Base-by-base conservation (phyloP, 2,888 invertebrate species). In the Pediacus dermestoides region DNA sequence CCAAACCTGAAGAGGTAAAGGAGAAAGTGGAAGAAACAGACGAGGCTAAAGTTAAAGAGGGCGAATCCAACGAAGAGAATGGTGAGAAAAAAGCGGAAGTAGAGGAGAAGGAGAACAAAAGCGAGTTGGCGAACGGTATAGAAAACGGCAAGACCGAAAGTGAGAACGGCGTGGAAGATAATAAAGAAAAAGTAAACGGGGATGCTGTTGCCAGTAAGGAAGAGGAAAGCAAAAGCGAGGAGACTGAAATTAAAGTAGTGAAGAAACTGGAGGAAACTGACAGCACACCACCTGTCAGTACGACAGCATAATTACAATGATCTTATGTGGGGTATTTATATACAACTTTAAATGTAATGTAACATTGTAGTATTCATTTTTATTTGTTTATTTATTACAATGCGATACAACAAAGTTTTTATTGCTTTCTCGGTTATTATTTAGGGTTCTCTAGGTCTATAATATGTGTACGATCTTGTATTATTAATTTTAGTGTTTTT, bases 181-280 rank as follows among this genome's bases (percentile, higher is more conserved):
- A 44, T 10, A 30, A 37, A 28, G 46, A 50, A 14, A 50, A 44
- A 27, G 37, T 39, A 34, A 52, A 46, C 28, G 48, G 37, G 4
- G 55, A 56, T 37, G 47, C 42, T 9, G 32, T 35, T 7, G 46
- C 45, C 11, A 42, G 39, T 11, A 45, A 28, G 14, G 30, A 26
- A 30, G 46, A 41, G 10, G 31, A 32, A 31, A 16, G n/a, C 11
- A 48, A 46, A 15, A 33, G 39, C 16, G 48, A 44, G 34, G 58
- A 53, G 48, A 58, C 66, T 7, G 77, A 77, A 44, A 74, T 77
- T 52, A 76, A 76, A 69, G 73, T 74, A 13, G n/a, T n/a, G n/a
- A 78, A 78, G 68, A 71, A 74, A 45, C 70, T 77, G 23, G 69
- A 74, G 34, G 68, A 72, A 12, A 41, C 49, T 23, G 53, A 52